A percentile compares a stretch with the other conserved stretches of the same genome.
Evolutionary conservation across 2,888 invertebrate genomes (phyloP).

Genomic region (Mimumesa dahlbomi): DNA sequence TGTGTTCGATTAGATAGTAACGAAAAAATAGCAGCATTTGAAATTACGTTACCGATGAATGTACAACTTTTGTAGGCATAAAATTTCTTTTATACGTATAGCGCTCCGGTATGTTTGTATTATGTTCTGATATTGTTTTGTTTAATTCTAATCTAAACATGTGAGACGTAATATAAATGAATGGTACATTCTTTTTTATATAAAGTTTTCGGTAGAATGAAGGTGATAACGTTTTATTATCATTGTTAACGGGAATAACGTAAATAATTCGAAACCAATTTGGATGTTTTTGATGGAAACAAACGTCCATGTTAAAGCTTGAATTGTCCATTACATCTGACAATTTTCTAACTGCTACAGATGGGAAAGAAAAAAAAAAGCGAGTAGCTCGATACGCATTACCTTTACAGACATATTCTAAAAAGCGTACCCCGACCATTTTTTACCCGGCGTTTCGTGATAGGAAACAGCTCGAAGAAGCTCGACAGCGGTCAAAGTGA

Average conservation of each 20-base stretch:
- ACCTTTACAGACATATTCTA: constrained; percentile 58
- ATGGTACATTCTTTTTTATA: no score
- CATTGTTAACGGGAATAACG: no score
- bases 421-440: constrained; percentile 62
- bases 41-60: no score
- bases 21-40: no score
- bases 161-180: no score
- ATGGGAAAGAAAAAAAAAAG: neutral
- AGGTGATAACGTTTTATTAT: no score
- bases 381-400: constrained; percentile 29
- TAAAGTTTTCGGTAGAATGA: no score
- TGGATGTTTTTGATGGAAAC: constrained; percentile 7
- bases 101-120: no score
- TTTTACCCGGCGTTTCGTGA: constrained; percentile 60
- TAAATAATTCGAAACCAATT: neutral
- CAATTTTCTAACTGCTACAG: neutral
- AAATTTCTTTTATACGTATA: no score
- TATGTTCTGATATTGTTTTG: no score
- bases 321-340: constrained; percentile 9
- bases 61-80: no score
- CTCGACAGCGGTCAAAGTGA: constrained; percentile 41
- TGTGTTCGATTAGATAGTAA: constrained; percentile 14
- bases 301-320: constrained; percentile 40
- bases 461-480: constrained; percentile 50
- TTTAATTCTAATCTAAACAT: no score